phyloP scores from a whole-genome alignment of 64 coral and sea anemone genomes.

The Pachyseris speciosa region DNA sequence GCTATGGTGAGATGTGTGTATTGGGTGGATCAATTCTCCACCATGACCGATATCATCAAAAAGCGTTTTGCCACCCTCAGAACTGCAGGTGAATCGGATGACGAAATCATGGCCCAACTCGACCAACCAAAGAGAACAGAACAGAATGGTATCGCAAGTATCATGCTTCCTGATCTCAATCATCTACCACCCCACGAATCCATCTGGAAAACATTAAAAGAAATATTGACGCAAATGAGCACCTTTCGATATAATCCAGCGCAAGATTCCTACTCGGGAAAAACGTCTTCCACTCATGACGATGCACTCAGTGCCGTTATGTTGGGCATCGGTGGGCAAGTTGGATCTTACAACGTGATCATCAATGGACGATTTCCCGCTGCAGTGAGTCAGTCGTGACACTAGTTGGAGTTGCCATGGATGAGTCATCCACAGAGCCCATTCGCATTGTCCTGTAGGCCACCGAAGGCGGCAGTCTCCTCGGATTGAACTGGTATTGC shows the following conservation, averaged over 20 bases:
- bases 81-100: too few relatives aligned
- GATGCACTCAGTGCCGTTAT: background rate
- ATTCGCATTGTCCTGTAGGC: too few relatives aligned
- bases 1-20: background rate
- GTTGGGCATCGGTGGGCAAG: background rate
- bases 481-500: background rate
- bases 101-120: too few relatives aligned
- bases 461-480: background rate
- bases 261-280: background rate
- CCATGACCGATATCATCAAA: too few relatives aligned
- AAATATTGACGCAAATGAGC: background rate
- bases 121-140: too few relatives aligned
- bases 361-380: background rate
- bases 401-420: too few relatives aligned
- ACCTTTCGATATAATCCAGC: background rate
- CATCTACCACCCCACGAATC: too few relatives aligned
- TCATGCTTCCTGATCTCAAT: too few relatives aligned
- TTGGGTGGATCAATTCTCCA: constrained; percentile 1
- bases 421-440: too few relatives aligned
- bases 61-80: too few relatives aligned
- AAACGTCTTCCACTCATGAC: background rate
- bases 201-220: too few relatives aligned
- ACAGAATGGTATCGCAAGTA: too few relatives aligned
- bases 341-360: background rate
- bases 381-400: background rate